Conservation (phyloP, 2,113 vertebrate genomes). For the Zosterops lateralis region DNA sequence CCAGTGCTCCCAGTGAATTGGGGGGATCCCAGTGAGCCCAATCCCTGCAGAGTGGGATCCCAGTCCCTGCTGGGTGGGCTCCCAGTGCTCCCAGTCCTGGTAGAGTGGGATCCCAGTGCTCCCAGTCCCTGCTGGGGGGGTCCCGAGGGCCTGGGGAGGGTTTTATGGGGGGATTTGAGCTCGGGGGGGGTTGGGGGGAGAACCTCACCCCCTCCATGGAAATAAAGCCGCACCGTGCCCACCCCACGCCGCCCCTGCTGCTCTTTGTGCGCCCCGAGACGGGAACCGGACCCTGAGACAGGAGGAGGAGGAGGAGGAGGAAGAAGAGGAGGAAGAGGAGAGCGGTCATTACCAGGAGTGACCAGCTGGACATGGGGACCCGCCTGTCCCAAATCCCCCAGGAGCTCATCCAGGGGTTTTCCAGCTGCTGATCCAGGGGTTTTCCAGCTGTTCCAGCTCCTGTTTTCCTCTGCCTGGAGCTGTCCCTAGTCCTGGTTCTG, state of each 20-base stretch:
- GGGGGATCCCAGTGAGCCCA: no score
- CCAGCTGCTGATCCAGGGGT: not conserved
- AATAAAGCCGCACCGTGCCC: slow-evolving; percentile 65
- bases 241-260: not conserved
- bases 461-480: fast-evolving
- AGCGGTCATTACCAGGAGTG: not conserved
- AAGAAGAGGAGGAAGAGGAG: not conserved
- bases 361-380: not conserved
- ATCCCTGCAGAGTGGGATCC: no score
- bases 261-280: not conserved
- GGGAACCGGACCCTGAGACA: no score
- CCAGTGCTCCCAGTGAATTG: no score
- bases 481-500: no score
- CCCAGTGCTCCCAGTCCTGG: no score
- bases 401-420: not conserved
- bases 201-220: not conserved
- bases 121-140: not conserved
- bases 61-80: no score
- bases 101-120: no score
- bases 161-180: not conserved
- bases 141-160: not conserved
- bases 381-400: not conserved
- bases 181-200: not conserved
- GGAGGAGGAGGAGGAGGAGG: no score
- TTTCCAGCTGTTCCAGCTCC: not conserved